A percentile compares a stretch with the other conserved stretches of the same genome.
These are phyloP conservation scores for Fabriciana adippe DNA, from an alignment of 2,888 invertebrate genomes.

Conservation along the genomic window DNA sequence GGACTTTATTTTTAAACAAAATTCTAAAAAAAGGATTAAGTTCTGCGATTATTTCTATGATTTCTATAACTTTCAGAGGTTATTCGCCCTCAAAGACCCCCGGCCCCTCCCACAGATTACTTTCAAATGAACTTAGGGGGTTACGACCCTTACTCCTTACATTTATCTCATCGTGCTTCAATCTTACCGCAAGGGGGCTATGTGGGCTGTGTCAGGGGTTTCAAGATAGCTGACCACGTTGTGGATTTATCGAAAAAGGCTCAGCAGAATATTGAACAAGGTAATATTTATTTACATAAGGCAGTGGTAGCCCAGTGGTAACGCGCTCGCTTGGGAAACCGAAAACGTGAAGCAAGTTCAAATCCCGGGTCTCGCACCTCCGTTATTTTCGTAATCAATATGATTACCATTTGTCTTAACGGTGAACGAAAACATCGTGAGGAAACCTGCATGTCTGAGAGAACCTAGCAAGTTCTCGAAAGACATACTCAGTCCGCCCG, in stretches of 20 bases:
- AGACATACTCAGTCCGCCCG: too few species aligned
- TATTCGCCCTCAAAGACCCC: constrained; percentile 92
- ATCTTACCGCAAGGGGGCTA: constrained; percentile 85
- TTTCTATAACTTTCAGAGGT: constrained; percentile 82
- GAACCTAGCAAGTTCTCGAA: too few species aligned
- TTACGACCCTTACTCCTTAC: constrained; percentile 88
- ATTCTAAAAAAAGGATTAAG: too few species aligned
- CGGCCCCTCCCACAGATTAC: constrained; percentile 94
- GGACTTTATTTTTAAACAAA: not conserved
- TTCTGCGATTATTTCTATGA: not conserved
- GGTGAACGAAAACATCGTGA: too few species aligned
- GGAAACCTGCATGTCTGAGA: too few species aligned
- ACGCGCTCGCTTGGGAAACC: too few species aligned
- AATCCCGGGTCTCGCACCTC: too few species aligned
- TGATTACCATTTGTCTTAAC: too few species aligned
- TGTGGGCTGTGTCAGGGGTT: constrained; percentile 92
- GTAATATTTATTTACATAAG: constrained; percentile 56
- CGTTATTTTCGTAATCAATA: too few species aligned
- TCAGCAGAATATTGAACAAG: constrained; percentile 86
- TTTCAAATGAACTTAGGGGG: constrained; percentile 95
- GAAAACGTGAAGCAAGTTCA: too few species aligned
- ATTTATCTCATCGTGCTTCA: constrained; percentile 64
- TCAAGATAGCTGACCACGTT: constrained; percentile 91
- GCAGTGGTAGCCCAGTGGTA: too few species aligned
- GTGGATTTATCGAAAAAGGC: constrained; percentile 90